Conservation (phyloP, 1,140 invertebrate species). For the Drosophila tristis region DNA sequence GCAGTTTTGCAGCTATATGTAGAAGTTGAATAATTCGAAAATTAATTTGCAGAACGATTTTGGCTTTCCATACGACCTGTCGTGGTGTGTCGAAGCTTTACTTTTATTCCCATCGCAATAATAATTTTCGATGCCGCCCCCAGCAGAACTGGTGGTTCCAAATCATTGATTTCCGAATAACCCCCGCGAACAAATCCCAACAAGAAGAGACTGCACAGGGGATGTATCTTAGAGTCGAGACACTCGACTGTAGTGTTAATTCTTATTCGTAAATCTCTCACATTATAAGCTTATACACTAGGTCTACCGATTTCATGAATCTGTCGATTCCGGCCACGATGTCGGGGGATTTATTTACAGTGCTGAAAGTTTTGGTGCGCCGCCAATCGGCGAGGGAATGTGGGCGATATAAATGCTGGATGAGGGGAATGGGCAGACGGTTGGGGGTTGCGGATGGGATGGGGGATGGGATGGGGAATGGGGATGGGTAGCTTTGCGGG, state of each 20-base stretch:
- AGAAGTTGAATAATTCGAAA: background rate
- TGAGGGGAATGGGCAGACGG: background rate
- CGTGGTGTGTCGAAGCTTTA: too few species aligned
- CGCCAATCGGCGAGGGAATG: background rate
- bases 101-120: too few species aligned
- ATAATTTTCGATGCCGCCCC: too few species aligned
- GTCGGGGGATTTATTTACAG: conserved; percentile 17
- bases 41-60: too few species aligned
- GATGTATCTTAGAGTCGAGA: conserved; percentile 34
- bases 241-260: conserved; percentile 26
- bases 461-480: background rate
- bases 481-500: background rate
- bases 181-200: too few species aligned
- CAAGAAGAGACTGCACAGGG: background rate
- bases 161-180: too few species aligned
- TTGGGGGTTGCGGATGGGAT: background rate
- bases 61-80: too few species aligned
- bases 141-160: too few species aligned
- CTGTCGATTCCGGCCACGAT: conserved; percentile 33
- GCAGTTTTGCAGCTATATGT: background rate
- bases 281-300: conserved; percentile 51
- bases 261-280: conserved; percentile 48
- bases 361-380: conserved; percentile 17
- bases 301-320: conserved; percentile 21
- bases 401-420: background rate